Evolutionary conservation across 2,888 invertebrate genomes (phyloP).

Genomic region (Scaptomyza tumidula): DNA sequence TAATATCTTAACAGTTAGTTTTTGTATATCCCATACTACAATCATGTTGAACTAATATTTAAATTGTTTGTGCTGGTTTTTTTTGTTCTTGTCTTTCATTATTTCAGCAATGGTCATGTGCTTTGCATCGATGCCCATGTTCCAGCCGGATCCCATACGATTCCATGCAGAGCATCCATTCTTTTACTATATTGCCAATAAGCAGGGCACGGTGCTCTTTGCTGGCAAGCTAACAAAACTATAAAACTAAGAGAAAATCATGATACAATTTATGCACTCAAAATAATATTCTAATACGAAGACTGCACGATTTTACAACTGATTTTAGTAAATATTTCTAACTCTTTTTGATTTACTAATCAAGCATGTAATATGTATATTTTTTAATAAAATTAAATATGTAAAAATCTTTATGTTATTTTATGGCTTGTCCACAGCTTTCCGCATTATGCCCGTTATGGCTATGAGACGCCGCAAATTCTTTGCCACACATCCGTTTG

Average conservation of each 20-base stretch:
- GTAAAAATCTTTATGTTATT: not conserved
- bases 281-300: constrained; percentile 20
- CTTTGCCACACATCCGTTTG: constrained; percentile 61
- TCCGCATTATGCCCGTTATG: constrained; percentile 64
- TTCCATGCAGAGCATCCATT: constrained; percentile 67
- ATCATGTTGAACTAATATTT: not conserved
- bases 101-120: constrained; percentile 43
- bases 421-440: constrained; percentile 39
- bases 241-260: constrained; percentile 1
- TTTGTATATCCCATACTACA: too few species aligned
- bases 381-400: constrained; percentile 9
- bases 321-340: constrained; percentile 1
- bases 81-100: constrained; percentile 34
- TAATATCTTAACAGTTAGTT: too few species aligned
- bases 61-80: constrained; percentile 16
- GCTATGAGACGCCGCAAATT: constrained; percentile 48
- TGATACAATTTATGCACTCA: too few species aligned
- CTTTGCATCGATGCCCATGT: constrained; percentile 37
- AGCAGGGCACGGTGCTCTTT: constrained; percentile 46
- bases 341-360: constrained; percentile 20
- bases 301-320: constrained; percentile 31
- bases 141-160: constrained; percentile 40
- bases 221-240: constrained; percentile 43
- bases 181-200: constrained; percentile 52
- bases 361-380: constrained; percentile 28